Percentiles rank a stretch among this genome's conserved stretches.
Conservation (phyloP, 2,113 vertebrate species). For the Chaetorhynchus papuensis region DNA sequence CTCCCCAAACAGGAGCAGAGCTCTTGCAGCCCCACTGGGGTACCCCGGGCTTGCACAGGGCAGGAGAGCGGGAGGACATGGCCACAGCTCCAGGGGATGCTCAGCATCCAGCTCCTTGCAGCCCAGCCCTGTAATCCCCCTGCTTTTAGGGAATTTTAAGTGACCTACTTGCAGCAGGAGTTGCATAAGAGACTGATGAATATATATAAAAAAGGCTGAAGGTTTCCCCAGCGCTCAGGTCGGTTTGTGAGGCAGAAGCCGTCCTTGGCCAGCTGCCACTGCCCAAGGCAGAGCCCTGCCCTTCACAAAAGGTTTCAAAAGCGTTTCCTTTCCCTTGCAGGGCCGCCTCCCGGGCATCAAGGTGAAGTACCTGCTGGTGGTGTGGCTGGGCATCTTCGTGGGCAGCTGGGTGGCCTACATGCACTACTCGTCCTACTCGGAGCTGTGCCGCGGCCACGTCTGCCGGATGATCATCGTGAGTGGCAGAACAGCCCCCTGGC, state of each 20-base stretch:
- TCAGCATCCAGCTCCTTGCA: neutral
- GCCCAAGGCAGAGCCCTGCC: neutral
- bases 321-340: conserved; percentile 54
- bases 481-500: neutral
- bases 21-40: neutral
- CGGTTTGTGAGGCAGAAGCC: neutral
- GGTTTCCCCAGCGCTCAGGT: neutral
- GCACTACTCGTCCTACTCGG: conserved; percentile 90
- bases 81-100: rapidly evolving
- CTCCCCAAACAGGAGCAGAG: neutral
- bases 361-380: conserved; percentile 89
- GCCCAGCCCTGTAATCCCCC: neutral
- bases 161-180: conserved; percentile 58
- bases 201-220: neutral
- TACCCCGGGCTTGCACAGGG: neutral
- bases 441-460: conserved; percentile 89
- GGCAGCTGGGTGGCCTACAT: conserved; percentile 93
- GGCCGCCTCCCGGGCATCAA: conserved; percentile 88
- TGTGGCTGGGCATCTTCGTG: conserved; percentile 88
- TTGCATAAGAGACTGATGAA: conserved; percentile 32
- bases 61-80: rapidly evolving
- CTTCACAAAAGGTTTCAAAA: neutral
- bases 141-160: conserved; percentile 46
- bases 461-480: conserved; percentile 93
- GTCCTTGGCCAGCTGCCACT: neutral